Evolutionary conservation across 2,113 vertebrate species (phyloP), one percentile per base, ranked within the genome.

Genomic region (Tautogolabrus adspersus): DNA sequence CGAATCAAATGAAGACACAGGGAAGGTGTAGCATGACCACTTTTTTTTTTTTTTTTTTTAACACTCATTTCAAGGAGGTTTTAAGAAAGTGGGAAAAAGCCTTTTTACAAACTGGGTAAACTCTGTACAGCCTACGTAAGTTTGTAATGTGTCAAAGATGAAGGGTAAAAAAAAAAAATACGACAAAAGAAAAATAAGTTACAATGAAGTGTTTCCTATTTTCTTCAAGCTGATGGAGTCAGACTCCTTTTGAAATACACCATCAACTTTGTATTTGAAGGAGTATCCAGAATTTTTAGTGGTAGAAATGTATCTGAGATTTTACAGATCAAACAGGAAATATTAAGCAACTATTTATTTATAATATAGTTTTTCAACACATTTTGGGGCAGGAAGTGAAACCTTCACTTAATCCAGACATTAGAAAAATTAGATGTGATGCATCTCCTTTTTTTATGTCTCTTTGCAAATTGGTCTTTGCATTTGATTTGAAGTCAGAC

Each of bases 11-110:
- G 51, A 75, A 79, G 65, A 82, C 52, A 51, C n/a, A 21, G 65
- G 68, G 58, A 77, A 75, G 66, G 87, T 76, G 74, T 72, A 70
- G 52, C 54, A 66, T 44, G 85, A 73, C 72, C 75, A 82, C 22
- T 21, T 62, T 4, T 34, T 34, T 34, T 34, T 34, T 34, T 34
- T 34, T 34, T 75, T 64, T 77, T 40, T 51, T 13, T 72, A 72
- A 56, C 47, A 72, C 62, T 59, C 66, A 54, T 47, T 49, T 38
- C 8, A 70, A 75, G 75, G 62, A 70, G 34, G 59, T 82, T 76
- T n/a, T 37, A 10, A 40, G 60, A 72, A 71, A 67, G 12, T 54
- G 52, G 38, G 65, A 19, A 12, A 82, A 71, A 83, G 30, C 13
- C 37, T 59, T 64, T 79, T 85, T 47, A 62, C 63, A 60, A 86